These are phyloP conservation scores for Austrofundulus limnaeus DNA, from an alignment of 2,113 vertebrate species.

Conservation along the genomic window DNA sequence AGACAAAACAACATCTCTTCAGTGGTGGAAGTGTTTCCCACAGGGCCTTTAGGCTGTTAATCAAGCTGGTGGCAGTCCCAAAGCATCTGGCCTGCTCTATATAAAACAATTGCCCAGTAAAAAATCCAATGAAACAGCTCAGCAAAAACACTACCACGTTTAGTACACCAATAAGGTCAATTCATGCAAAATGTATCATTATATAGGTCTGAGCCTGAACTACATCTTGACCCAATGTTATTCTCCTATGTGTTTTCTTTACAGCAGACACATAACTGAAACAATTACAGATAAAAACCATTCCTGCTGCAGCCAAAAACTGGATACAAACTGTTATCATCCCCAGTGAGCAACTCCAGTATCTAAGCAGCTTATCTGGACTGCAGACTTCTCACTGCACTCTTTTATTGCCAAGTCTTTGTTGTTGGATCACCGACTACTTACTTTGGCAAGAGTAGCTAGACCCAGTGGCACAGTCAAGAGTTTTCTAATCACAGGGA, in stretches of 20 bases:
- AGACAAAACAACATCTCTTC: conserved; percentile 9
- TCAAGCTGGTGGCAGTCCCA: conserved; percentile 47
- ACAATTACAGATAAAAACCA: conserved; percentile 7
- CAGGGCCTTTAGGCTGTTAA: conserved; percentile 35
- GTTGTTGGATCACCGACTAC: conserved; percentile 13
- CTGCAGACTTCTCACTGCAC: conserved; percentile 4
- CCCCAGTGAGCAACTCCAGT: background rate
- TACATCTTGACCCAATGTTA: background rate
- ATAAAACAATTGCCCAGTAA: conserved; percentile 39
- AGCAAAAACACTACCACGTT: background rate
- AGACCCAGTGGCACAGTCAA: background rate
- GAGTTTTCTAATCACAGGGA: background rate
- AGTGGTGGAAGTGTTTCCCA: conserved; percentile 23
- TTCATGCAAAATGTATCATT: background rate
- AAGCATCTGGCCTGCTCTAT: conserved; percentile 31
- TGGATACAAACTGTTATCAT: background rate
- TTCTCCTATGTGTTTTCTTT: conserved; percentile 3
- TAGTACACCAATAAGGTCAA: conserved; percentile 1
- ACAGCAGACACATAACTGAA: background rate
- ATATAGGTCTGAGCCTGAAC: background rate
- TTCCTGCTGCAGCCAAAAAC: background rate
- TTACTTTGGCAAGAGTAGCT: background rate
- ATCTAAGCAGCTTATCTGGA: conserved; percentile 2
- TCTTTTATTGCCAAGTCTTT: background rate
- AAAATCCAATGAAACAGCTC: conserved; percentile 17